Evolutionary conservation across 2,113 vertebrate species (phyloP), one percentile per base, ranked within the genome.

Genomic region (Sander lucioperca): DNA sequence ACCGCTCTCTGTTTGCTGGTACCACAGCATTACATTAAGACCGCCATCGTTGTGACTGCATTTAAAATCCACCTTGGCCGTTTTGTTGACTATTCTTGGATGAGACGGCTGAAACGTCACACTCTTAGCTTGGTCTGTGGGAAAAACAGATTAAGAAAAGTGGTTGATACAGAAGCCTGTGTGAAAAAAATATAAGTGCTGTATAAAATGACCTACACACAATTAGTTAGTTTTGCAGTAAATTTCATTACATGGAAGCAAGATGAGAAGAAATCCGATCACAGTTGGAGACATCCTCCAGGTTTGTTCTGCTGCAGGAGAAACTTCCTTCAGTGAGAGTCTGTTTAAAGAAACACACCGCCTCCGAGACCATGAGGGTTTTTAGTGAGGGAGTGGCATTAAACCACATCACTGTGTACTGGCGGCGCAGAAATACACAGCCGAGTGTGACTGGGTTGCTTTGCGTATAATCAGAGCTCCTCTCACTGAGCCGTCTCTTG

Each of bases 401-500:
- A 53, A 69, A 71, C 47, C 89, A 80, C 74, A 87, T 81, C 86
- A 94, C 89, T 77, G 92, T 94, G 91, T 62, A 70, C 86, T 94
- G 0, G 82, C 92, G 57, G 94, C 91, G 86, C 92, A 95, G 79
- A 89, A 94, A 82, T 94, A 95, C 50, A 93, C 81, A 76, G 90
- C 92, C 3, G 90, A 86, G 80, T 93, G 78, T 33, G 84, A 82
- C 45, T 2, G 14, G 6, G 4, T 21, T 6, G 82, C 48, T 0
- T 15, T 61, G 39, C 39, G 54, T 50, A 94, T 74, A 0, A 2
- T 61, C 14, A 95, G 88, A 5, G 65, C 21, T 65, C 91, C 94
- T 39, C 13, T 48, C 1, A 16, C 1, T 16, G 1, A 6, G 3
- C 3, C 2, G 9, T 11, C 0, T 83, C 81, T 89, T 0, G 2